Conservation (phyloP, 2,888 invertebrate species). For the Cheilosia vulpina region DNA sequence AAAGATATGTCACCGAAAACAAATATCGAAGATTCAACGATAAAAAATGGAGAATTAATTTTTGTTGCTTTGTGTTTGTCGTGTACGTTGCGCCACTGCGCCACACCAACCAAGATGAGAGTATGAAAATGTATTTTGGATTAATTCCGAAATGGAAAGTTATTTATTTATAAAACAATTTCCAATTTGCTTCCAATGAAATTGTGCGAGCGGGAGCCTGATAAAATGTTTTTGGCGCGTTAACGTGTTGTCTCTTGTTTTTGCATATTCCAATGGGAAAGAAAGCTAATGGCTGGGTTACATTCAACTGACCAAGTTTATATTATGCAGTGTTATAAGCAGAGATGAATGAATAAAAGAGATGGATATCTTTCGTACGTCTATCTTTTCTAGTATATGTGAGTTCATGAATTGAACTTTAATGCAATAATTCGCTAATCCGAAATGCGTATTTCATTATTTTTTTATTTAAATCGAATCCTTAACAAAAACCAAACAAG, state of each 20-base stretch:
- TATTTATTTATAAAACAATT: constrained; percentile 72
- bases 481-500: too few relatives aligned
- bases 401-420: too few relatives aligned
- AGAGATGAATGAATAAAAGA: too few relatives aligned
- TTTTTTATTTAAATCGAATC: too few relatives aligned
- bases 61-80: constrained; percentile 17
- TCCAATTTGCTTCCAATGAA: constrained; percentile 47
- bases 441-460: too few relatives aligned
- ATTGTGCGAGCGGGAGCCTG: constrained; percentile 9
- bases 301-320: not conserved
- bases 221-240: too few relatives aligned
- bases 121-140: constrained; percentile 59
- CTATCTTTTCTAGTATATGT: too few relatives aligned
- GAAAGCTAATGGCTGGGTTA: not conserved
- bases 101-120: constrained; percentile 41
- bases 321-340: not conserved
- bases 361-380: too few relatives aligned
- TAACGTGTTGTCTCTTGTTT: not conserved
- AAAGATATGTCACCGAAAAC: constrained; percentile 30
- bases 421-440: too few relatives aligned
- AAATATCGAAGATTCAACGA: constrained; percentile 1
- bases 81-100: not conserved
- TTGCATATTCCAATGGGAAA: not conserved
- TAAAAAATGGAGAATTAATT: not conserved
- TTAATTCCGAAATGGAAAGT: constrained; percentile 68